Evolutionary conservation across 2,113 vertebrate genomes (phyloP), one percentile per base, ranked within the genome.

Genomic region (Emydura subglobosa): DNA sequence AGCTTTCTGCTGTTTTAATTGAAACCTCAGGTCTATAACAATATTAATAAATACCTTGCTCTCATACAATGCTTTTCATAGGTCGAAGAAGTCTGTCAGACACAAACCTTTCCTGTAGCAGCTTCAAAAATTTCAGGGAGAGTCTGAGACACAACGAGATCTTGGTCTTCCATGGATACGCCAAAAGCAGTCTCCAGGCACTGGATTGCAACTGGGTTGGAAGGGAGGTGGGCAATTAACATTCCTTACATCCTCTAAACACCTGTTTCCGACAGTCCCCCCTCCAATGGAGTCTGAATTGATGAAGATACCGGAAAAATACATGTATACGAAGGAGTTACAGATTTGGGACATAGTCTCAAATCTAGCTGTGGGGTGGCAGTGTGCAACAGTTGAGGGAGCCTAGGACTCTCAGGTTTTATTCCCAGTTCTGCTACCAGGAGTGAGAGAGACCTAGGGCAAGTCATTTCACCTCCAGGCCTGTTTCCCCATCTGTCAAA

Each of bases 181-280:
- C 99, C 98, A 13, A 99, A 99, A 0, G 99, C 99, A 0, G 99
- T 99, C 97, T 99, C 99, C 97, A 99, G 98, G 98, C 99, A 99
- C 97, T 99, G 99, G 95, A 99, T 99, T 31, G 99, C 99, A 79
- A 99, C 99, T 99, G 96, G 13, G 24, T 4, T 31, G 19, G 1
- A 42, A 27, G 68, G 54, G 5, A 84, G 0, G 1, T 1, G 53
- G 6, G 17, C 1, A 8, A 16, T 88, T 2, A 74, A 76, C 3
- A 21, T 42, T 17, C 80, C 79, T 3, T 4, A 2, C 5, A 10
- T 4, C 4, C 1, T 3, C 31, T 59, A 39, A 10, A 57, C 9
- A 5, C 4, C n/a, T 2, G 4, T 0, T 22, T 5, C 3, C 5
- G 1, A 16, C 24, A 10, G 3, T 6, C 86, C 51, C 0, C 19